phyloP scores from a whole-genome alignment of 2,888 invertebrate species.

The Drosophila rubida region DNA sequence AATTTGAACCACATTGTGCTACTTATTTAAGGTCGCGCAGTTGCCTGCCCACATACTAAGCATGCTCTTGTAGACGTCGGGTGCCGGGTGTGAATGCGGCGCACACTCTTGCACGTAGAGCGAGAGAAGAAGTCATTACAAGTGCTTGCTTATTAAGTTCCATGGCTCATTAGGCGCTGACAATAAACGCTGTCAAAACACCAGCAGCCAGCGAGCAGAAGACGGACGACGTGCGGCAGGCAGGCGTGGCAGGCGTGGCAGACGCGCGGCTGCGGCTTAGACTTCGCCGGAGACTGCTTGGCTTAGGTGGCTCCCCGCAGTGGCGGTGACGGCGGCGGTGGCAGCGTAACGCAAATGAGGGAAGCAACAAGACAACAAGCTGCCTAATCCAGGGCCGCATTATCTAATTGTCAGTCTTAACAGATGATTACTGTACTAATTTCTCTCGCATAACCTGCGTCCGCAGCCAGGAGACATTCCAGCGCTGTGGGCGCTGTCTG shows the following conservation, averaged over 20 bases:
- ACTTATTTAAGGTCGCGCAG: too few relatives aligned
- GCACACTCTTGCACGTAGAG: neutral
- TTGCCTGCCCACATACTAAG: too few relatives aligned
- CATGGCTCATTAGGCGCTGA: conserved; percentile 78
- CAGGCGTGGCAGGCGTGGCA: too few relatives aligned
- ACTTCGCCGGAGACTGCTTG: neutral
- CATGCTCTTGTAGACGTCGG: neutral
- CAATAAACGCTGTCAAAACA: conserved; percentile 73
- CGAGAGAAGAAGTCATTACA: conserved; percentile 68
- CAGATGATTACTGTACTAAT: conserved; percentile 77
- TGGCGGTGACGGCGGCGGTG: neutral
- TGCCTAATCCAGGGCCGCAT: conserved; percentile 67
- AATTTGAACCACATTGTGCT: too few relatives aligned
- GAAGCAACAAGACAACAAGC: conserved; percentile 48
- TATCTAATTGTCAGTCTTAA: conserved; percentile 79
- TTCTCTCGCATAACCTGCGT: conserved; percentile 59
- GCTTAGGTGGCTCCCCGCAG: conserved; percentile 27
- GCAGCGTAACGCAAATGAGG: conserved; percentile 10
- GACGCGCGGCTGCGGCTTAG: too few relatives aligned
- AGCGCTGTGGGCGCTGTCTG: neutral
- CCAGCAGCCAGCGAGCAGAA: conserved; percentile 37
- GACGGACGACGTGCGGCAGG: too few relatives aligned
- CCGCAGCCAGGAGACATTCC: conserved; percentile 29
- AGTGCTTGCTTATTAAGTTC: conserved; percentile 79
- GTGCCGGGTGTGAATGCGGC: neutral